Evolutionary conservation across 2,113 vertebrate genomes (phyloP), one percentile per base, ranked within the genome.

Genomic region (Rhodinocichla rosea): DNA sequence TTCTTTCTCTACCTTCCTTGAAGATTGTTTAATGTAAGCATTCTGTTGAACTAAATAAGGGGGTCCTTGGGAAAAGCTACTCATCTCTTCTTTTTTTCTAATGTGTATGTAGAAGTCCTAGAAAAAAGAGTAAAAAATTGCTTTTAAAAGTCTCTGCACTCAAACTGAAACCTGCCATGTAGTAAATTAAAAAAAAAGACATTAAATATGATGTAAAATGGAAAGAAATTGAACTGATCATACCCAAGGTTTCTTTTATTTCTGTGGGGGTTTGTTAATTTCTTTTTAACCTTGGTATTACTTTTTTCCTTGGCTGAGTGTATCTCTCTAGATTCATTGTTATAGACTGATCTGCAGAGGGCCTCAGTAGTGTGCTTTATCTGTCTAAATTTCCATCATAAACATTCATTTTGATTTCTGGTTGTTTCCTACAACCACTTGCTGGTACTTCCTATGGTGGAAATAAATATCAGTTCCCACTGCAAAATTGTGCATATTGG

Each of bases 401-500:
- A 30, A 26, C 35, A 23, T 50, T 78, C 0, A 10, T 78, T 91
- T 53, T 87, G 27, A 6, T 73, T 55, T 74, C 39, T 15, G 55
- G 17, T 62, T 93, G n/a, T n/a, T n/a, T n/a, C n/a, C n/a, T n/a
- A n/a, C n/a, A n/a, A n/a, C n/a, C n/a, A n/a, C n/a, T n/a, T n/a
- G 8, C 39, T 77, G 40, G 27, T 56, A 44, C 18, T 86, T 83
- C 45, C 35, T 63, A 17, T 32, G 52, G 19, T 16, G 21, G 56
- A n/a, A 81, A 63, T 64, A 70, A 77, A 7, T 59, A 57, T 14
- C 18, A 35, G 11, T 40, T 20, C 20, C 15, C 15, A 20, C 42
- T 19, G 24, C 73, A 37, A 56, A 62, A 9, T 21, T 80, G 20
- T 28, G 8, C 0, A 0, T 62, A 17, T 44, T 64, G n/a, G 26